Base-by-base conservation (phyloP, 2,888 invertebrate genomes). In the Bembecia ichneumoniformis region DNA sequence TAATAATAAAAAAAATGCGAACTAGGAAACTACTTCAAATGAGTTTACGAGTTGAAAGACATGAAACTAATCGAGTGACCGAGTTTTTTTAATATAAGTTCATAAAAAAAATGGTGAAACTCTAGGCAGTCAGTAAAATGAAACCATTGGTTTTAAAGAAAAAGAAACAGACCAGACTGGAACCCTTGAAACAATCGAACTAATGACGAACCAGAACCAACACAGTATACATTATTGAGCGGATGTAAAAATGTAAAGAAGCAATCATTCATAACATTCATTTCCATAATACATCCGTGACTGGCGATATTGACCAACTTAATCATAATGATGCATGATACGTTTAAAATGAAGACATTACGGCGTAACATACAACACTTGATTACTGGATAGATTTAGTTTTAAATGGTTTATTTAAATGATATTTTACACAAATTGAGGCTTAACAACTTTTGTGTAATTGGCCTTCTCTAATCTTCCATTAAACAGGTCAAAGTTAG, bases 251-350 rank as follows among this genome's bases (percentile, higher is more conserved):
- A 13, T 40, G 40, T 40, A 40, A 40, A 40, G 49, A 35, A 49
- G 20, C 49, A 40, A 49, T 49, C 49, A 49, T 45, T 46, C 49
- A 49, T 49, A 40, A 46, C 20, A 45, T 35, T 49, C 46, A 46
- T 46, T 16, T 35, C 15, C 13, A 15, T 5, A 13, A 43, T 11
- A 16, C 48, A 49, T 48, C 47, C 48, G 44, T 51, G 35, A 43
- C 46, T 43, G 20, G 47, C 28, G 17, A 51, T 47, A 51, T 43
- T 51, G 49, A 47, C 51, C 51, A 35, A 49, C 35, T 17, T 49
- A 45, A 40, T 40, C 40, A 40, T 40, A 40, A 40, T 40, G 13
- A 40, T 40, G 40, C 13, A 40, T 40, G 40, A 13, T 14, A 14
- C 40, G 40, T 40, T 40, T 40, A 7, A 40, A n/a, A 40, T 40